Conservation (phyloP, 1,140 invertebrate genomes). For the Pseudoatta argentina region DNA sequence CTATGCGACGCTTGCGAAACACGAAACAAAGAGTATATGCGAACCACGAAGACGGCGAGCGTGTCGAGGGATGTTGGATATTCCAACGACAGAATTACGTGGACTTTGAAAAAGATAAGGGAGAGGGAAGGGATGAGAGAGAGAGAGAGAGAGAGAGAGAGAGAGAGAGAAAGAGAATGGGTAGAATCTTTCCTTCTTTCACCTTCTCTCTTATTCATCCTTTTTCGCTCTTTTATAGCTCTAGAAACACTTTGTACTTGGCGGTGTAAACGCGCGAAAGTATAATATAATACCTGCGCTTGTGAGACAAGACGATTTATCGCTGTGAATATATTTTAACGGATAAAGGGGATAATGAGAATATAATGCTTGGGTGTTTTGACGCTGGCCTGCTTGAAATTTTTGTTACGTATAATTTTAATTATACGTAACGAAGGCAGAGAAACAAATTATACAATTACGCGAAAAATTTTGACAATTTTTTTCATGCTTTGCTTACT, state of each 20-base stretch:
- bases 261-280: constrained; percentile 73
- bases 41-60: constrained; percentile 29
- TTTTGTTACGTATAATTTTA: not conserved
- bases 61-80: constrained; percentile 64
- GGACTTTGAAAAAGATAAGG: constrained; percentile 38
- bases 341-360: constrained; percentile 75
- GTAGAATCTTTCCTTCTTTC: constrained; percentile 59
- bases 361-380: constrained; percentile 69
- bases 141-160: not conserved
- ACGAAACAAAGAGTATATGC: constrained; percentile 56
- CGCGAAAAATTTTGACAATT: not conserved
- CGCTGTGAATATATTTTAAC: constrained; percentile 21
- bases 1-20: constrained; percentile 37
- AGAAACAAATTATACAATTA: not conserved
- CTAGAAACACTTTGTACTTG: constrained; percentile 76
- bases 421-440: not conserved
- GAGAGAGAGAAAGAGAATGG: not conserved
- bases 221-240: constrained; percentile 70
- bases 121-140: not conserved
- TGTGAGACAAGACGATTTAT: constrained; percentile 58
- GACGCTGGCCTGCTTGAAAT: constrained; percentile 44
- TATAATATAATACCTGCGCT: constrained; percentile 47
- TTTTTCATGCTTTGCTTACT: no score
- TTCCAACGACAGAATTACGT: constrained; percentile 74
- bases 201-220: constrained; percentile 4